Percentiles rank a stretch among this genome's conserved stretches.
Evolutionary conservation across 2,888 invertebrate genomes (phyloP).

Genomic region (Cataglyphis altisquamis): DNA sequence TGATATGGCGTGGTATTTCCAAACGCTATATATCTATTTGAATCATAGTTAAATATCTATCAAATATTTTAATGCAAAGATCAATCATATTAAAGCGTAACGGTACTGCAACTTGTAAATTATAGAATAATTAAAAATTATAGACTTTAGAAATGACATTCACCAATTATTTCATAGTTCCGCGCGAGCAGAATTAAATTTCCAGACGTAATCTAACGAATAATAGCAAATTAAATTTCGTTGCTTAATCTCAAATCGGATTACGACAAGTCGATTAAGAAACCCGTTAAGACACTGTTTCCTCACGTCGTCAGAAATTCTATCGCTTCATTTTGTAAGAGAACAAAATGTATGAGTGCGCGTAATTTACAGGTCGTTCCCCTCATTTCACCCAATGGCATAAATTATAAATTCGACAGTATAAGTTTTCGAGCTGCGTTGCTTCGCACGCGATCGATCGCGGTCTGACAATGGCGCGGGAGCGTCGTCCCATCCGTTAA

Average conservation of each 20-base stretch:
- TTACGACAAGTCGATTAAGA: conserved; percentile 28
- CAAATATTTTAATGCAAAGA: conserved; percentile 24
- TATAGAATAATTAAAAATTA: not conserved
- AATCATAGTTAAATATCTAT: conserved; percentile 23
- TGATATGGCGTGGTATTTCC: conserved; percentile 28
- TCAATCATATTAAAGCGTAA: not conserved
- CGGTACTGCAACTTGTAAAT: not conserved
- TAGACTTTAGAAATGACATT: not conserved
- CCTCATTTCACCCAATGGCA: conserved; percentile 16
- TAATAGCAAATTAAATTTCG: conserved; percentile 12
- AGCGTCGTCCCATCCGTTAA: conserved; percentile 25
- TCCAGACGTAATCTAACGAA: conserved; percentile 5
- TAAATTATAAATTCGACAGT: conserved; percentile 37
- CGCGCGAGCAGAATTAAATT: conserved; percentile 4
- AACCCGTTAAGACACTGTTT: conserved; percentile 5
- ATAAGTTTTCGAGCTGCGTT: conserved; percentile 43
- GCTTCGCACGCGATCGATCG: conserved; percentile 52
- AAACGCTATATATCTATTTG: conserved; percentile 13
- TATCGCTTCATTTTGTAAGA: not conserved
- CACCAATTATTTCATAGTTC: not conserved
- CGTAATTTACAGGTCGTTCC: conserved; percentile 18
- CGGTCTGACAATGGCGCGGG: not conserved
- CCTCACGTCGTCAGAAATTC: conserved; percentile 13
- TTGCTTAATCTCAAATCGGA: not conserved
- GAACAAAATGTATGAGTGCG: not conserved